A percentile compares a stretch with the other conserved stretches of the same genome.
These are phyloP conservation scores for Astyanax mexicanus DNA, from an alignment of 2,797 vertebrate genomes.

Conservation along the genomic window DNA sequence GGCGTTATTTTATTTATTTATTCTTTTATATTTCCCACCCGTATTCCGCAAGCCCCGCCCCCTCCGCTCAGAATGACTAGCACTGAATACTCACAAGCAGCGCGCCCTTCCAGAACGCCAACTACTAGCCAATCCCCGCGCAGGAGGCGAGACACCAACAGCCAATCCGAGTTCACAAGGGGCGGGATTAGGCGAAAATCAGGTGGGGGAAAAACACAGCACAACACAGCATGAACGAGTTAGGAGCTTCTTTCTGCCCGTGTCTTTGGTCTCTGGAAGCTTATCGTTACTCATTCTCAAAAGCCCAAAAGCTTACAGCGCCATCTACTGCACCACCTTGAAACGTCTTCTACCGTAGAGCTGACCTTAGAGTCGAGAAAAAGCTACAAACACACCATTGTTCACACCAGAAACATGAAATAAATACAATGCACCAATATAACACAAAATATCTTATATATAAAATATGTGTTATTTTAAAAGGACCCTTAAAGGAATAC, in stretches of 20 bases:
- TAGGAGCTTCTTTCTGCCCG: too few species aligned
- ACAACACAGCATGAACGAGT: not conserved
- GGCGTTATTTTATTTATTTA: not conserved
- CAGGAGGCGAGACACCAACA: not conserved
- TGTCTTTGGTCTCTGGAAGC: slow-evolving; percentile 18
- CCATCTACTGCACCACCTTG: slow-evolving; percentile 71
- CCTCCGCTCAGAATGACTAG: not conserved
- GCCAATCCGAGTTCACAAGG: not conserved
- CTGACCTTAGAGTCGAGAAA: not conserved
- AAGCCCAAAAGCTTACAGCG: slow-evolving; percentile 54
- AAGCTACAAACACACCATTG: too few species aligned
- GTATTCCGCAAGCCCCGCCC: not conserved
- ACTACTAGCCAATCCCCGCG: not conserved
- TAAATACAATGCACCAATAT: not conserved
- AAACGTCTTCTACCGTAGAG: slow-evolving; percentile 17
- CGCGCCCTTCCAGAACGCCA: not conserved
- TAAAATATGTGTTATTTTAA: too few species aligned
- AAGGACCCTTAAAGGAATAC: too few species aligned
- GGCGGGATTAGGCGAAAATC: not conserved
- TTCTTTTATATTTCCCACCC: not conserved
- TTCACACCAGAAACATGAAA: not conserved
- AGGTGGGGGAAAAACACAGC: too few species aligned
- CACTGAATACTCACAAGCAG: not conserved
- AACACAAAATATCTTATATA: too few species aligned
- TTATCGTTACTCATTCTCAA: slow-evolving; percentile 35